Base-by-base conservation (phyloP, 2,888 invertebrate genomes). In the Apamea monoglypha region DNA sequence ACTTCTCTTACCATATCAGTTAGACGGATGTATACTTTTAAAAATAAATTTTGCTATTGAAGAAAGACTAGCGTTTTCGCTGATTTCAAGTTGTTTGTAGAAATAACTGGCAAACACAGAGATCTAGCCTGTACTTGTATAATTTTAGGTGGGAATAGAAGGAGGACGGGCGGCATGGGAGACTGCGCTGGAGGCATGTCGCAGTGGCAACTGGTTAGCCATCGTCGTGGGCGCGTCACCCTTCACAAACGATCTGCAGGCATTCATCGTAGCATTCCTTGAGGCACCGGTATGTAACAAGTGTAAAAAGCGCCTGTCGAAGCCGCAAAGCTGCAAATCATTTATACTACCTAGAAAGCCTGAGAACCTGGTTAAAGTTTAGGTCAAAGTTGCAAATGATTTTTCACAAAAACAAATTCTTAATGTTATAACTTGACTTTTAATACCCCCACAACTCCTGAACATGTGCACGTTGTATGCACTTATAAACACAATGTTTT, bases 221-320 rank as follows among this genome's bases (percentile, higher is more conserved):
- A 89, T 96, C 32, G 81, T 91, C 3, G 94, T 95, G 32, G 96
- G 94, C 25, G 96, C 96, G 6, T 94, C 95, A 61, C 95, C 96
- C 8, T 95, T 96, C 90, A 91, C 95, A 1, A 87, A 89, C 3
- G 93, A 94, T 1, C 86, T 96, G 71, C 93, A 94, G 1, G 85
- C 92, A 21, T 96, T 96, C 89, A 87, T 96, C 36, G 76, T 90
- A 1, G 83, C 88, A 4, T 89, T 93, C 53, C 84, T 92, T 0
- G 89, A 91, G 29, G 83, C 91, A 40, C 88, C 93, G 87, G 95
- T 95, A 72, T 72, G 79, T 82, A 47, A 40, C 25, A 40, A 12
- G n/a, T 44, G 21, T 44, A 21, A 21, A 68, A 47, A 29, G 21
- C 7, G 6, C n/a, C 18, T 21, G 12, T 44, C n/a, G 29, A 44